These are phyloP conservation scores for Sebastes trivittatus DNA, from an alignment of 2,797 vertebrate species.

Conservation along the genomic window DNA sequence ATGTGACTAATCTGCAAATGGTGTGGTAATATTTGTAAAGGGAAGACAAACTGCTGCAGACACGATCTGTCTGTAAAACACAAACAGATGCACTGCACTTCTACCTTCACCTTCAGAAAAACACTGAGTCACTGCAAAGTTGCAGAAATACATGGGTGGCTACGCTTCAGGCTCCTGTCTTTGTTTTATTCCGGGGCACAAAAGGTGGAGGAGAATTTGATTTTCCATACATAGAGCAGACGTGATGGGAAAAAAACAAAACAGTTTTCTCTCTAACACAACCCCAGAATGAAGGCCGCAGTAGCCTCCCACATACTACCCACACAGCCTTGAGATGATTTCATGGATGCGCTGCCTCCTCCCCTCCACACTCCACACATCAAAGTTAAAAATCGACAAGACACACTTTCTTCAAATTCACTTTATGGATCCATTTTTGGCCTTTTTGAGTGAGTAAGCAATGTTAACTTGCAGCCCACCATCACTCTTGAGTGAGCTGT, in stretches of 20 bases:
- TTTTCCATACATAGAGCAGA: conserved; percentile 39
- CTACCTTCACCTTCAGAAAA: conserved; percentile 14
- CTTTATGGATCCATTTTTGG: conserved; percentile 40
- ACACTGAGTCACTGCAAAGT: conserved; percentile 43
- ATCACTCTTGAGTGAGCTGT: conserved; percentile 6
- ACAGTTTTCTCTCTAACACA: conserved; percentile 8
- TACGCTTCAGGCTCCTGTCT: conserved; percentile 23
- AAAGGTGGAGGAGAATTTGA: conserved; percentile 19
- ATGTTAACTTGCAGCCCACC: conserved; percentile 6
- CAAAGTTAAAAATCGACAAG: conserved; percentile 28
- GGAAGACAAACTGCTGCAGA: background rate
- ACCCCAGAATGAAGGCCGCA: conserved; percentile 38
- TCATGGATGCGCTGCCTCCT: conserved; percentile 38
- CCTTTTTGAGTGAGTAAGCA: conserved; percentile 57
- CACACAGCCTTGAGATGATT: conserved; percentile 56
- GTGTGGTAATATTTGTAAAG: background rate
- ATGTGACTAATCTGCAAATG: conserved; percentile 15
- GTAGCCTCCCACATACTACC: conserved; percentile 56
- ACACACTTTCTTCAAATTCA: conserved; percentile 42
- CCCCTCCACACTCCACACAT: conserved; percentile 20
- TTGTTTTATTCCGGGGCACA: conserved; percentile 3
- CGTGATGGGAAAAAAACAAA: conserved; percentile 4
- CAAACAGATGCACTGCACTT: background rate
- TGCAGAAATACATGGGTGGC: conserved; percentile 30
- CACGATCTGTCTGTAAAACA: background rate